Evolutionary conservation across 2,888 invertebrate species (phyloP), one percentile per base, ranked within the genome.

Genomic region (Caenorhabditis angaria): DNA sequence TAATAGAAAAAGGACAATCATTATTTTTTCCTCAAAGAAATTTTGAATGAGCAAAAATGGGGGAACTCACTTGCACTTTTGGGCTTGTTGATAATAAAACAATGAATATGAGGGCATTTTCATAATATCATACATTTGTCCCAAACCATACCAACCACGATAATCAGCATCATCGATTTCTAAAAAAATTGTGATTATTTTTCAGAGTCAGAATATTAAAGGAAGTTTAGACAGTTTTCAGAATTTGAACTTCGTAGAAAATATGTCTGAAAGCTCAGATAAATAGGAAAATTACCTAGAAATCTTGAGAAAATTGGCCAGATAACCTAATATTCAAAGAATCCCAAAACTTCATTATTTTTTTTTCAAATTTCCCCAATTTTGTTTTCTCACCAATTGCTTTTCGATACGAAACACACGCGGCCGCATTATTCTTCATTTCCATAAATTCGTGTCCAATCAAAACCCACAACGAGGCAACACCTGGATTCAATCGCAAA

Each of bases 371-470:
- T 41, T 25, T 25, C 35, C 25, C 25, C 8, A 6, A 32, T 10
- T 53, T 25, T 25, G 22, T 8, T 24, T 18, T 14, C 69, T 58
- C 22, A 94, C 94, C 95, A 83, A 97, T 94, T 55, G 97, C 97
- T 89, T 95, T 94, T 84, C 97, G 91, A 88, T 99, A 99, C 85
- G 97, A 94, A 87, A 96, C 94, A 87, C 97, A 96, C n/a, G 97
- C 97, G 20, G 96, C 97, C 89, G 94, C 94, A 0, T 95, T 94
- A 88, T 97, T 97, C 89, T 97, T 97, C 89, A 97, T 91, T 89
- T 99, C 97, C 92, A 99, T 95, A 88, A 94, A 97, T 88, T 99
- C 97, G 88, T 99, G 99, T 0, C 99, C 99, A 92, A 99, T 94
- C 53, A 99, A 90, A 1, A 96, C 97, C 97, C 97, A 99, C n/a